Percentiles rank a stretch among this genome's conserved stretches.
Conservation (phyloP, 37 sponge, comb jelly and placozoan genomes). For the Lycopodina hypogea region DNA sequence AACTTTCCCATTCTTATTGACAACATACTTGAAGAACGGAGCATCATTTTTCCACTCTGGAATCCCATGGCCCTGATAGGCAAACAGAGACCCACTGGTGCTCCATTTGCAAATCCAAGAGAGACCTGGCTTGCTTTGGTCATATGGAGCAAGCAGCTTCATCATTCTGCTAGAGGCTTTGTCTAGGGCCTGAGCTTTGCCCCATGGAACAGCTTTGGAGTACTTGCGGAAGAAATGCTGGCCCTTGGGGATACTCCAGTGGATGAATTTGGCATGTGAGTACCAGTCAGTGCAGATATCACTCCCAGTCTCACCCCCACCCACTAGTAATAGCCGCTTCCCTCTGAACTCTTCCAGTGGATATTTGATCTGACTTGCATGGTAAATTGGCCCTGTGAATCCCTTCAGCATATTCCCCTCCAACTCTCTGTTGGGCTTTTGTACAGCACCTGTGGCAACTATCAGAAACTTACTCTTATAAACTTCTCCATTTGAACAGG, state of each 20-base stretch:
- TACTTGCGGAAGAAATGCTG: constrained; percentile 86
- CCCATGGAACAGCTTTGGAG: constrained; percentile 72
- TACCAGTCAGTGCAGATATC: constrained; percentile 82
- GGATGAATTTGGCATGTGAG: constrained; percentile 53
- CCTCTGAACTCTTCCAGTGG: constrained; percentile 38
- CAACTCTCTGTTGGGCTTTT: constrained; percentile 49
- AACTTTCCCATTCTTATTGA: constrained; percentile 82
- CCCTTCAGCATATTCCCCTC: constrained; percentile 28
- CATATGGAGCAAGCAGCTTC: constrained; percentile 64
- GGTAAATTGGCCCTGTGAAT: constrained; percentile 63
- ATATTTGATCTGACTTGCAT: constrained; percentile 66
- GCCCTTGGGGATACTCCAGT: constrained; percentile 87
- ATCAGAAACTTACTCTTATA: constrained; percentile 61
- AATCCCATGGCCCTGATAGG: constrained; percentile 87
- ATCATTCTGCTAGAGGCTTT: constrained; percentile 74
- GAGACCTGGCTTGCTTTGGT: constrained; percentile 69
- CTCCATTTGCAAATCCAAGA: constrained; percentile 90
- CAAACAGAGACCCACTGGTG: constrained; percentile 70
- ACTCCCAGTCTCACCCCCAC: constrained; percentile 90
- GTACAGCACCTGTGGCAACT: constrained; percentile 52
- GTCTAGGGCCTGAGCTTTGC: constrained; percentile 70
- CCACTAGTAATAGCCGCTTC: constrained; percentile 72
- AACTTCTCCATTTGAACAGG: constrained; percentile 22
- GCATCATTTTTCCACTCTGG: constrained; percentile 78
- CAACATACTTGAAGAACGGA: constrained; percentile 49